A percentile compares a stretch with the other conserved stretches of the same genome.
phyloP scores from a whole-genome alignment of 2,888 invertebrate genomes.

The Lithophane leautieri region DNA sequence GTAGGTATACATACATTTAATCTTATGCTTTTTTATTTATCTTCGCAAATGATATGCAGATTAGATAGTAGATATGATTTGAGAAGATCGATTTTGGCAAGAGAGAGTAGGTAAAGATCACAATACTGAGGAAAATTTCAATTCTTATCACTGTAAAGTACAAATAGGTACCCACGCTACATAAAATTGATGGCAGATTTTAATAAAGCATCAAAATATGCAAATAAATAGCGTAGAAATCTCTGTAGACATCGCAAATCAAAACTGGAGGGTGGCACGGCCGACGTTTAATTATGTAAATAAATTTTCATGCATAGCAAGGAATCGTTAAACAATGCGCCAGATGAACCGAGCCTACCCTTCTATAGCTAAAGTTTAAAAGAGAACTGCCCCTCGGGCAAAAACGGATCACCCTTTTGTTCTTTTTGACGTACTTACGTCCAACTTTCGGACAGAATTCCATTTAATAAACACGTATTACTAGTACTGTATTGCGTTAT shows the following conservation, averaged over 20 bases:
- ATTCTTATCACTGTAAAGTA: conserved; percentile 28
- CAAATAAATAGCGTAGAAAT: conserved; percentile 81
- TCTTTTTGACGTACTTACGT: conserved; percentile 71
- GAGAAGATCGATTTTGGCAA: conserved; percentile 33
- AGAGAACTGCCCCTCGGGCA: conserved; percentile 81
- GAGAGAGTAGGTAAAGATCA: background rate
- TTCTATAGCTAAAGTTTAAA: conserved; percentile 83
- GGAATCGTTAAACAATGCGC: conserved; percentile 86
- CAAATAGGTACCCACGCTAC: conserved; percentile 18
- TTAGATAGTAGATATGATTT: conserved; percentile 54
- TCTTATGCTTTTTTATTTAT: conserved; percentile 39
- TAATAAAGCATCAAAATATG: conserved; percentile 86
- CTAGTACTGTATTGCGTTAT: conserved; percentile 29
- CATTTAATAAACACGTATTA: conserved; percentile 43
- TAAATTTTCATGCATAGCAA: conserved; percentile 88
- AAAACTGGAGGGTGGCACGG: conserved; percentile 79
- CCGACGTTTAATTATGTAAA: conserved; percentile 89
- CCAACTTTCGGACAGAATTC: conserved; percentile 53
- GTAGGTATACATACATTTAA: background rate
- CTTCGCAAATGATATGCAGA: conserved; percentile 31
- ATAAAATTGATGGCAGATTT: conserved; percentile 46
- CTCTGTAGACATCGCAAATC: conserved; percentile 87
- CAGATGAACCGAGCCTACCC: conserved; percentile 82
- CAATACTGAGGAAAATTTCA: background rate
- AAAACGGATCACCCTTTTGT: conserved; percentile 78